Base-by-base conservation (phyloP, 2,797 vertebrate species). In the Arnoldichthys spilopterus region DNA sequence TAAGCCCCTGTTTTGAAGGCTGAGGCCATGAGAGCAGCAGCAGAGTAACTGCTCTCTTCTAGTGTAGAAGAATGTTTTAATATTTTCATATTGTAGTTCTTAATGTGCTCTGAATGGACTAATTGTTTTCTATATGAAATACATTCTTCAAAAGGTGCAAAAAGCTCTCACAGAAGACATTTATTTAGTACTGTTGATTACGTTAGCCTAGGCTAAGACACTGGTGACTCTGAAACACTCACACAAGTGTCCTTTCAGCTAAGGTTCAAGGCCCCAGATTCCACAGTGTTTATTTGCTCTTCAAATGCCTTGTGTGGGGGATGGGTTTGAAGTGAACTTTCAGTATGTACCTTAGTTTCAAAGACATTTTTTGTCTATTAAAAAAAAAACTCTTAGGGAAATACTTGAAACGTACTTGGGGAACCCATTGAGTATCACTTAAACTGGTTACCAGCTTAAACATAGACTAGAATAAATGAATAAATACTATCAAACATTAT, bases 231-330 rank as follows among this genome's bases (percentile, higher is more conserved):
- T 74, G 18, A 74, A 71, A 32, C 15, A 56, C 28, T 78, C n/a
- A 49, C 28, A 74, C 28, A 45, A 30, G 30, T 71, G 18, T 11
- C 11, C 47, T 80, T 76, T 80, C 73, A 58, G 11, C 11, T 2
- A 45, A 26, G 58, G 58, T 74, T 78, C 76, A 71, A 28, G 59
- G 28, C 51, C 58, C 40, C 56, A 47, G 32, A 76, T 73, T 77
- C 53, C 69, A 66, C 37, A 75, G 69, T 61, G 51, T 56, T 72
- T 67, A 71, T 82, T 62, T 67, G 56, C 22, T 59, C 40, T n/a
- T 24, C 49, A 47, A 13, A 58, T 28, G 45, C 15, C n/a, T 74
- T 34, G 47, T 67, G 43, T 26, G 58, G 58, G 70, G 71, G 58
- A 67, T 26, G 64, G 43, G 64, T 8, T 43, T 47, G n/a, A n/a